Conservation (phyloP, 2,113 vertebrate genomes). For the Ochotona curzoniae region DNA sequence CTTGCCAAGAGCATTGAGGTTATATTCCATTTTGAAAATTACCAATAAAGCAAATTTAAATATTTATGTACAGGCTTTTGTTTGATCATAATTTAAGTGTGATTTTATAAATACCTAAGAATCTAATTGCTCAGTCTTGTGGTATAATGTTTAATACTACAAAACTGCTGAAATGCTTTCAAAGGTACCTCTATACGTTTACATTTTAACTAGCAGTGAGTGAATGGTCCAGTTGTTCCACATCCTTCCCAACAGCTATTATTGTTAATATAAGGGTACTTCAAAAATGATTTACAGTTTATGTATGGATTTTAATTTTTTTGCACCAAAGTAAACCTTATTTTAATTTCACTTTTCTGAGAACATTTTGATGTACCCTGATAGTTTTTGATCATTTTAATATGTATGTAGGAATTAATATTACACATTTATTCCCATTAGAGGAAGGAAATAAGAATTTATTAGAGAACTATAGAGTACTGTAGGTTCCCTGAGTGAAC, state of each 20-base stretch:
- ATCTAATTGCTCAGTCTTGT: neutral
- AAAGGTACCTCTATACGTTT: neutral
- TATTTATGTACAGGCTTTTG: conserved; percentile 10
- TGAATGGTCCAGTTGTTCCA: conserved; percentile 5
- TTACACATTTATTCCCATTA: neutral
- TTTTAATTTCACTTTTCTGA: no score
- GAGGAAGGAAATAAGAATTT: conserved; percentile 27
- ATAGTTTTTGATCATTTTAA: conserved; percentile 16
- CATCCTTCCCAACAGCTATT: neutral
- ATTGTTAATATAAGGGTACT: neutral
- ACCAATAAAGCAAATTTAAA: neutral
- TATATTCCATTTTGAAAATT: conserved; percentile 6
- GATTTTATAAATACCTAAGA: neutral
- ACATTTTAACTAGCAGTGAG: neutral
- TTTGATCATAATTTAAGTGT: conserved; percentile 24
- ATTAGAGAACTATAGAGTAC: neutral
- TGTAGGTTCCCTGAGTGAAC: neutral
- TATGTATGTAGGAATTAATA: neutral
- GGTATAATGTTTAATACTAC: neutral
- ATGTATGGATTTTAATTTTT: no score
- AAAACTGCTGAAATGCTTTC: conserved; percentile 11
- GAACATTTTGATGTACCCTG: no score
- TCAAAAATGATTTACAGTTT: no score
- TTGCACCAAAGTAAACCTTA: no score
- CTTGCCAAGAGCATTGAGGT: neutral